Base-by-base conservation (phyloP, 2,888 invertebrate species). In the Chrysodeixis includens region DNA sequence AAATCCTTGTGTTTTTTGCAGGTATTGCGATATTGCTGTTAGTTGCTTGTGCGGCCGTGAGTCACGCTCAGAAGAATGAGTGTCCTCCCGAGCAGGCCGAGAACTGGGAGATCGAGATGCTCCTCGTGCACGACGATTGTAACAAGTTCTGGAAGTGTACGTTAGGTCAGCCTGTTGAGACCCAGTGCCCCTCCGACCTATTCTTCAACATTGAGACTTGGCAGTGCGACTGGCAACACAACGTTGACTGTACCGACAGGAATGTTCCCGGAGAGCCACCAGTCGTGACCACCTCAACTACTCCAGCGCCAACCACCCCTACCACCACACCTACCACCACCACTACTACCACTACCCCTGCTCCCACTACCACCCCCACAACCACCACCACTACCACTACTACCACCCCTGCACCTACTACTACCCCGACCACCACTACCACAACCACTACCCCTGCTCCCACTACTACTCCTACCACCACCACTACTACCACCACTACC, bases 81-180 rank as follows among this genome's bases (percentile, higher is more conserved):
- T 94, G 94, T 62, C 94, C 94, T 0, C 6, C 79, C 0, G 92
- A 88, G 18, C 93, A 92, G 69, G 86, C 74, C 61, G 18, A 9
- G 0, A 79, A 93, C 73, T 92, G 92, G 91, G 71, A 75, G 20
- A 88, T 91, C 20, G 93, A 93, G 70, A 94, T 95, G 84, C 95
- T 96, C 63, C 92, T 96, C 0, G 95, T 95, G 22, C 94, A 94
- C 56, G 92, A 90, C 0, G 93, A 95, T 59, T 97, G 97, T 83
- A 91, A 96, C 64, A 96, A 95, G 82, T 97, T 96, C 86, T 93
- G 97, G 62, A 96, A 96, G 82, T 97, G 97, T 83, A 96, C 96
- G 88, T 96, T 96, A 71, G 97, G 96, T 4, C 76, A 92, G 0
- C 96, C 96, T 0, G 86, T 96, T 1, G 96, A 96, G 76, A 95